These are phyloP conservation scores for Crepidodera aurea DNA, from an alignment of 2,888 invertebrate species.

Conservation along the genomic window DNA sequence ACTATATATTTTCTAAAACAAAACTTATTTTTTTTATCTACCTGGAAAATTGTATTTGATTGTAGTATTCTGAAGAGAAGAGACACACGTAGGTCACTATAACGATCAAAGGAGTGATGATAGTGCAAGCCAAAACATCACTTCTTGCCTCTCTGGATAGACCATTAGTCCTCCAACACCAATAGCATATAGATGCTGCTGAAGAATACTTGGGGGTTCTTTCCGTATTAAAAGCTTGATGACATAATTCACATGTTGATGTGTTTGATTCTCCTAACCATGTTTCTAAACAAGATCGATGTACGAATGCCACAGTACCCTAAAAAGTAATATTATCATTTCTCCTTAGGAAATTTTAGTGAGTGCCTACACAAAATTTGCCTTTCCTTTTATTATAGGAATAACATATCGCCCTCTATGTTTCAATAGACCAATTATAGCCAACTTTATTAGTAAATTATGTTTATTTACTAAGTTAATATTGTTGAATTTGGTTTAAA, in stretches of 20 bases:
- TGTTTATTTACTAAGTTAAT: no score
- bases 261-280: constrained; percentile 80
- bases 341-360: no score
- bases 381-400: no score
- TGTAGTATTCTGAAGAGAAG: constrained; percentile 64
- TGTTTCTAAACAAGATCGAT: constrained; percentile 75
- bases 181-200: constrained; percentile 66
- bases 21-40: not conserved
- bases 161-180: constrained; percentile 63
- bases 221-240: constrained; percentile 70
- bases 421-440: no score
- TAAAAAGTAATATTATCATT: constrained; percentile 51
- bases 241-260: constrained; percentile 77
- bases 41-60: constrained; percentile 60
- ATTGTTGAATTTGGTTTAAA: no score
- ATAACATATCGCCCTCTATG: no score
- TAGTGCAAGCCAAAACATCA: constrained; percentile 66
- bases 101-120: constrained; percentile 68
- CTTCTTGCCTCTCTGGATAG: constrained; percentile 58
- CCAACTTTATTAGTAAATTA: no score
- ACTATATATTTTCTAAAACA: no score
- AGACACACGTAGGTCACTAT: constrained; percentile 64
- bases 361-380: no score
- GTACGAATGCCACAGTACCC: constrained; percentile 78
- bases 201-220: constrained; percentile 70